Conservation (phyloP, 1,140 invertebrate genomes). For the Drosophila eugracilis region DNA sequence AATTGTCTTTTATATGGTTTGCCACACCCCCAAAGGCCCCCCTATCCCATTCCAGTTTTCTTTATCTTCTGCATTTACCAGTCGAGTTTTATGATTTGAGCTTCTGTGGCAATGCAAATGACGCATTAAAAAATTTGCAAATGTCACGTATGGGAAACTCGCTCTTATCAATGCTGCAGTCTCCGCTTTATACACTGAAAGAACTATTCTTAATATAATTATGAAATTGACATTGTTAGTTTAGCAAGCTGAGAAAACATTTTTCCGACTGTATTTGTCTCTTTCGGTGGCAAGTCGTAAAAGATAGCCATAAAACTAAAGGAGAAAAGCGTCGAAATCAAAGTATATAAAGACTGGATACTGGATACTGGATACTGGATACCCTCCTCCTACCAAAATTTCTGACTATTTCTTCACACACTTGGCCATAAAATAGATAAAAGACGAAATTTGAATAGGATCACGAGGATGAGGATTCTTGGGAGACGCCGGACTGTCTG, state of each 20-base stretch:
- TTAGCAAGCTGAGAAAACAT: too few relatives aligned
- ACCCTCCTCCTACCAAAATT: constrained; percentile 35
- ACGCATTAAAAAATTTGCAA: constrained; percentile 79
- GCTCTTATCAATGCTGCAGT: constrained; percentile 47
- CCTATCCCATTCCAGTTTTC: constrained; percentile 4
- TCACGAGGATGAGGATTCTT: constrained; percentile 5
- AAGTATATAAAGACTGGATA: constrained; percentile 75
- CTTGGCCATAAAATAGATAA: constrained; percentile 77
- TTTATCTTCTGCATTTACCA: constrained; percentile 39
- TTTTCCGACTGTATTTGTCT: constrained; percentile 45
- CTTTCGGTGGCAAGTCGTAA: constrained; percentile 56
- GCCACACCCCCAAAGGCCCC: constrained; percentile 25
- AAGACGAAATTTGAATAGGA: constrained; percentile 75
- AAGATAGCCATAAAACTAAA: constrained; percentile 78
- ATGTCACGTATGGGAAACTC: constrained; percentile 57
- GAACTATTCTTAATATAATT: neutral
- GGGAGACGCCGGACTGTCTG: constrained; percentile 64
- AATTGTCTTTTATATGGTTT: constrained; percentile 66
- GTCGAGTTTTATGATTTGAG: constrained; percentile 49
- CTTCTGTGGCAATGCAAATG: constrained; percentile 71
- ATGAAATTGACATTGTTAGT: too few relatives aligned
- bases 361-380: too few relatives aligned
- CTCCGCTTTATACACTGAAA: neutral
- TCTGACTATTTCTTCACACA: constrained; percentile 63
- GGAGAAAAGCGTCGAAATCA: constrained; percentile 65